Base-by-base conservation (phyloP, 2,797 vertebrate genomes). In the Anguilla anguilla region DNA sequence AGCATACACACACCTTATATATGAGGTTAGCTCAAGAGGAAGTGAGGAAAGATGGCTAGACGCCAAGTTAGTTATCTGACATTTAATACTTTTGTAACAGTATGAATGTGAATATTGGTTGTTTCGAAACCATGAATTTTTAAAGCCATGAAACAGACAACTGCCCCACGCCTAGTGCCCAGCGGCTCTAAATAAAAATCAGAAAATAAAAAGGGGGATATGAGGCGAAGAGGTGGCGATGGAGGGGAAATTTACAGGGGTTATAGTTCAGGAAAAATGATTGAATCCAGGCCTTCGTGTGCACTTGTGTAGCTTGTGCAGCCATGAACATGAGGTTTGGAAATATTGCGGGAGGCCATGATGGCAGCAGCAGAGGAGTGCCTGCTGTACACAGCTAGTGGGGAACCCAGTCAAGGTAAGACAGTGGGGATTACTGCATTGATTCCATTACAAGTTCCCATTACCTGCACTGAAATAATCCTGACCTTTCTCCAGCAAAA, bases 391-490 rank as follows among this genome's bases (percentile, higher is more conserved):
- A 19, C 53, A 43, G 31, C 39, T 55, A 35, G 55, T 7, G 83
- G 28, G 17, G 84, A 39, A 46, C 6, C 59, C 51, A 90, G 84
- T 79, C 77, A 74, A 86, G 89, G 82, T 77, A 77, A 84, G 86
- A 88, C 90, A 55, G 35, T 53, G 90, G 91, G 91, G 91, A 92
- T 93, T 91, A 92, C 91, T 87, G 90, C 91, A 92, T 92, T 91
- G 89, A 89, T 92, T 89, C 85, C 87, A 87, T 89, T 91, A 90
- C 91, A 89, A 87, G 82, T 72, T 88, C 91, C 91, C 92, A 93
- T 93, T 91, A 90, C 92, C 86, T 85, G 49, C 79, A 85, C 88
- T 91, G 91, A 87, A 91, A 92, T 93, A 92, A 93, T 93, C 93
- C 93, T 92, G 93, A 92, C 89, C 92, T 90, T 88, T 89, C 92